A percentile compares a stretch with the other conserved stretches of the same genome.
Evolutionary conservation across 2,113 vertebrate genomes (phyloP).

Genomic region (Mixornis gularis): DNA sequence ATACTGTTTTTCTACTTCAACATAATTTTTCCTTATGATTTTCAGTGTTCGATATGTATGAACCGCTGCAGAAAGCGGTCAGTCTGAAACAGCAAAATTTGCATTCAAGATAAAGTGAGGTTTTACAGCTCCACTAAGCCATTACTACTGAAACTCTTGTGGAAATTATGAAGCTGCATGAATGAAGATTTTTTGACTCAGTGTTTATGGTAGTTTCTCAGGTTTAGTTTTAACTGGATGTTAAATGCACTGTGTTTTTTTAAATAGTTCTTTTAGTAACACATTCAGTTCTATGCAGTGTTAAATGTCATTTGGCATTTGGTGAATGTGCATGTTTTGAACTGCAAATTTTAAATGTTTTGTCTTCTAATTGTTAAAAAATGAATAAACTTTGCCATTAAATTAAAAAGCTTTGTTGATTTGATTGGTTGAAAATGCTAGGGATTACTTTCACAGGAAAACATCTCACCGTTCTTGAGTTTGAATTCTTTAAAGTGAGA

Average conservation of each 20-base stretch:
- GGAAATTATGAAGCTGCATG: slow-evolving; percentile 83
- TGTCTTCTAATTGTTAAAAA: slow-evolving; percentile 87
- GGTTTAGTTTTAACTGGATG: slow-evolving; percentile 77
- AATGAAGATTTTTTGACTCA: slow-evolving; percentile 77
- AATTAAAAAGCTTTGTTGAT: slow-evolving; percentile 17
- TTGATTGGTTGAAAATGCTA: slow-evolving; percentile 6
- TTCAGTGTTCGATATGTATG: slow-evolving; percentile 37
- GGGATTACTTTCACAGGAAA: background rate
- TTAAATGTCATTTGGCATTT: slow-evolving; percentile 76
- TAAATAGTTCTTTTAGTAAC: slow-evolving; percentile 73
- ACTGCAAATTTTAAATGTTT: slow-evolving; percentile 92
- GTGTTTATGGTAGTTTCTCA: slow-evolving; percentile 84
- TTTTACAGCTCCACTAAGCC: slow-evolving; percentile 69
- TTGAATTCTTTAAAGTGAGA: background rate
- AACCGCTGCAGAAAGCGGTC: slow-evolving; percentile 35
- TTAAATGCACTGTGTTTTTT: slow-evolving; percentile 83
- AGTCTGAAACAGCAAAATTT: slow-evolving; percentile 53
- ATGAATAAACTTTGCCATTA: slow-evolving; percentile 75
- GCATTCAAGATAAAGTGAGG: slow-evolving; percentile 49
- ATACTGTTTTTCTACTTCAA: slow-evolving; percentile 48
- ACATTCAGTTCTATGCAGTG: slow-evolving; percentile 70
- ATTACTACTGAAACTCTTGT: slow-evolving; percentile 78
- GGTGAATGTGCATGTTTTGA: slow-evolving; percentile 97
- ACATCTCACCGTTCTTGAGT: background rate
- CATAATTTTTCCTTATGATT: slow-evolving; percentile 45